Base-by-base conservation (phyloP, 2,888 invertebrate species). In the Bursaphelenchus okinawaensis region DNA sequence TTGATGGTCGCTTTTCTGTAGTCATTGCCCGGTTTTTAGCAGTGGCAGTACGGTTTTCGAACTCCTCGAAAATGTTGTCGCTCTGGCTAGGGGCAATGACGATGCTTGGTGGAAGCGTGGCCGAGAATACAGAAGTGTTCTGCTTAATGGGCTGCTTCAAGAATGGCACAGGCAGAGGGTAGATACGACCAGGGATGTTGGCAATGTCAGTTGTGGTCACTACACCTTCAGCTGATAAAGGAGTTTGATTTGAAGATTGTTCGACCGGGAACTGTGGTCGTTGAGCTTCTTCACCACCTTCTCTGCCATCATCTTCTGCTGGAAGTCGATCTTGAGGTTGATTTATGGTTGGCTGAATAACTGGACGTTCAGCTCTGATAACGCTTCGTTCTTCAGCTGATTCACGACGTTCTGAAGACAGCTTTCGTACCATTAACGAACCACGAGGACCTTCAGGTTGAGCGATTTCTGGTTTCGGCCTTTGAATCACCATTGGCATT, bases 81-180 rank as follows among this genome's bases (percentile, higher is more conserved):
- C 59, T 52, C 19, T 56, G 31, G 23, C 29, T 51, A 51, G 62
- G 62, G 3, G 76, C 76, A 26, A 77, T 65, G 12, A 77, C 68
- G 52, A 75, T 72, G 51, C 75, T 75, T 26, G 75, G 75, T 8
- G 75, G 75, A 57, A 75, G 54, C n/a, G 75, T 77, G 28, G 68
- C 62, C 1, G 68, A 54, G 22, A 63, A 28, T 12, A 63, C 57
- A 12, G 65, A 57, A 54, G 55, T 54, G 12, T 24, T 58, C 8
- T 58, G 52, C 24, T 74, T 72, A 22, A 68, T 67, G 19, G 72
- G 65, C 50, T 56, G 50, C 23, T 77, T 79, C 29, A 82, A 68
- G 65, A 80, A 81, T 6, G 82, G 82, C 12, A 82, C 79, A 12
- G 82, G 80, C 70, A 80, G 75, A 19, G 81, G 82, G 24, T 75